Conservation (phyloP, 2,888 invertebrate species). For the Chymomyza fuscimana region DNA sequence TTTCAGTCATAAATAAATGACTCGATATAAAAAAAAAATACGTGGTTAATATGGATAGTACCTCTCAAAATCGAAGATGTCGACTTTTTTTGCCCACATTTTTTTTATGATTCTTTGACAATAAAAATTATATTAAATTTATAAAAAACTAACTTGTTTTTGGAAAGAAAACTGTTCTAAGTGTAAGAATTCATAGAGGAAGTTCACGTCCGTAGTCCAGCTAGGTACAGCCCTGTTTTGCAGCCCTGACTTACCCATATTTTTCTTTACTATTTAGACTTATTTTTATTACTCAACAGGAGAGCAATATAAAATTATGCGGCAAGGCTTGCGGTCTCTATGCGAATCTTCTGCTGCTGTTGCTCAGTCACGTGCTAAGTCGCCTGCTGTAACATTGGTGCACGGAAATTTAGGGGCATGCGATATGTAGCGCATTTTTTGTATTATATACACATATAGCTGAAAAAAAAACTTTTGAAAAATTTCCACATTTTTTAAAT, state of each 20-base stretch:
- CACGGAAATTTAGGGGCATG: constrained; percentile 40
- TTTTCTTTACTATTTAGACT: background rate
- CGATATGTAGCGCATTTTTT: constrained; percentile 37
- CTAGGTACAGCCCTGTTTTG: too few species aligned
- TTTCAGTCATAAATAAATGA: too few species aligned
- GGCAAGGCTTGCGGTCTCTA: constrained; percentile 80
- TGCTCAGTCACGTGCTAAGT: constrained; percentile 67
- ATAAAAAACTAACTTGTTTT: too few species aligned
- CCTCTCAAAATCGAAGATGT: too few species aligned
- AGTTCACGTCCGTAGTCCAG: too few species aligned
- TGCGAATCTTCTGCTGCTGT: constrained; percentile 71
- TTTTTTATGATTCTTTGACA: too few species aligned
- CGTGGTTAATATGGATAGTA: too few species aligned
- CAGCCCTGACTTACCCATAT: background rate
- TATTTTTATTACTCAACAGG: constrained; percentile 76
- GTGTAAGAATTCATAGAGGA: too few species aligned
- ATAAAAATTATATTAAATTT: too few species aligned
- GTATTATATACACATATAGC: constrained; percentile 49
- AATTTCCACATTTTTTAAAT: constrained; percentile 33
- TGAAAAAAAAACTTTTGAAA: constrained; percentile 8
- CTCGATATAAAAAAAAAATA: too few species aligned
- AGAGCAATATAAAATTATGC: constrained; percentile 85
- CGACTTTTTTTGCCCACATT: too few species aligned
- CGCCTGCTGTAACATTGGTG: constrained; percentile 70
- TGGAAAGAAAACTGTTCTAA: too few species aligned